Base-by-base conservation (phyloP, 2,797 vertebrate genomes). In the Sebastes melanostomus region DNA sequence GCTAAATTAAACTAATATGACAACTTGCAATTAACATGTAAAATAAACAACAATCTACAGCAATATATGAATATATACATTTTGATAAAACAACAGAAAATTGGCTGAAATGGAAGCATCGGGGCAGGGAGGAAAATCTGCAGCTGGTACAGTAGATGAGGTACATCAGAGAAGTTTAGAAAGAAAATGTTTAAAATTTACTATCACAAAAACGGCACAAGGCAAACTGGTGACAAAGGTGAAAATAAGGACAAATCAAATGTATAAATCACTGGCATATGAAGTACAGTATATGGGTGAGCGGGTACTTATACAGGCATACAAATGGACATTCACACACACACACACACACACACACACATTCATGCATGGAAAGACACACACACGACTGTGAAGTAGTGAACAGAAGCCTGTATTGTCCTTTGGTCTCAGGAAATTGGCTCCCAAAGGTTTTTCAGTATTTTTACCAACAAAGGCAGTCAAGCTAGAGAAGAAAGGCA, bases 361-460 rank as follows among this genome's bases (percentile, higher is more conserved):
- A 73, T n/a, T 27, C n/a, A 30, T 29, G 52, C 52, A 65, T 27
- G 25, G 36, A 68, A 38, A 63, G 29, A 38, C 25, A 54, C 27
- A 34, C 25, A 29, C 25, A 29, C 12, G 27, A 46, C 54, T 27
- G n/a, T 52, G 46, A 74, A 38, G 74, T 22, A 76, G 54, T 62
- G 42, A 83, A 80, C 63, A 86, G 54, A 86, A 54, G 61, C 20
- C 66, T 16, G 54, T 46, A 24, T 69, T 75, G 75, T 87, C 65
- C 73, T 89, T 81, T 80, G 75, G 79, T 83, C 72, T 75, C 60
- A 86, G 75, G 80, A 93, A 92, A 92, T 88, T 88, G 78, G 70
- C 80, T 91, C 85, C 78, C 87, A 65, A 54, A 88, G 88, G 84
- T 83, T 92, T 50, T 91, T 89, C 7, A 36, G 70, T 30, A 25